Conservation (phyloP, 2,797 vertebrate genomes). For the Erethizon dorsatum region DNA sequence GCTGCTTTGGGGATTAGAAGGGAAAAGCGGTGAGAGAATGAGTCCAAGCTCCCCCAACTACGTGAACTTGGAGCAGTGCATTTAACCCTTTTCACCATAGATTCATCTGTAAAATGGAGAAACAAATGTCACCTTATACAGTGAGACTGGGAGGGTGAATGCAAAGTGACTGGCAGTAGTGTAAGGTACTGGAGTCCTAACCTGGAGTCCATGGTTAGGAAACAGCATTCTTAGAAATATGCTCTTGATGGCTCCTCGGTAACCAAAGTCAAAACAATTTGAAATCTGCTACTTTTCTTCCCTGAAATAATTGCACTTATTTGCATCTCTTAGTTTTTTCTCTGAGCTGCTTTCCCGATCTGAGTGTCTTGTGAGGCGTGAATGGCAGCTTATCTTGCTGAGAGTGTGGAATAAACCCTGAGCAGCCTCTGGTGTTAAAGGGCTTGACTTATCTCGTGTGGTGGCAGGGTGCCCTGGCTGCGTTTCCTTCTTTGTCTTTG, state of each 20-base stretch:
- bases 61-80: neutral
- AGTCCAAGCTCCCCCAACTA: neutral
- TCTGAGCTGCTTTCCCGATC: constrained; percentile 77
- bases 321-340: constrained; percentile 51
- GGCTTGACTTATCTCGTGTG: constrained; percentile 87
- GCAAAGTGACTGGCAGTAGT: neutral
- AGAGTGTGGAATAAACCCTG: constrained; percentile 88
- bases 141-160: neutral
- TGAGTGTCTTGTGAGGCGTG: constrained; percentile 85
- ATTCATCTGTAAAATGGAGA: constrained; percentile 17
- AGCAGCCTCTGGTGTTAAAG: constrained; percentile 87
- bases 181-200: neutral
- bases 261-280: constrained; percentile 24
- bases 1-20: neutral
- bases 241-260: neutral
- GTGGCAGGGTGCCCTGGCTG: constrained; percentile 86
- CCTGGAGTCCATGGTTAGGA: neutral
- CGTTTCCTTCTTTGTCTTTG: constrained; percentile 71
- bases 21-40: neutral
- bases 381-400: constrained; percentile 88
- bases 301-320: neutral
- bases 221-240: neutral
- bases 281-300: constrained; percentile 13
- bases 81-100: neutral
- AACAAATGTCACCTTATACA: neutral